Percentiles rank a stretch among this genome's conserved stretches.
phyloP scores from a whole-genome alignment of 92 coral and sea anemone genomes.

The Ricordea florida region DNA sequence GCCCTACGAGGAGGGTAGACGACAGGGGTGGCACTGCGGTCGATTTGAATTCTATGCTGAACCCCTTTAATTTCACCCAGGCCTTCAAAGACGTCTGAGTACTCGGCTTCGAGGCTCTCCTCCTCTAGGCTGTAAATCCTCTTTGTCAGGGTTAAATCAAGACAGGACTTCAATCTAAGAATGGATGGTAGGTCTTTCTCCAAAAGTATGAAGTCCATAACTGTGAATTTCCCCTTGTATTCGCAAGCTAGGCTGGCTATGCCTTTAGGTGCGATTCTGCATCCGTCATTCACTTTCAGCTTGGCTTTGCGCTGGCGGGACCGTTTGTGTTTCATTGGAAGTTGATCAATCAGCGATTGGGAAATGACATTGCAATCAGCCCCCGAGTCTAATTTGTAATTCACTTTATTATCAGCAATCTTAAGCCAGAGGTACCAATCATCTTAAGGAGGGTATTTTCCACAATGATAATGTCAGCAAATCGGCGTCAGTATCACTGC shows the following conservation, averaged over 20 bases:
- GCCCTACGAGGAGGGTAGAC: too few species aligned
- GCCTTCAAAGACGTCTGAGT: too few species aligned
- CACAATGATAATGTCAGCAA: too few species aligned
- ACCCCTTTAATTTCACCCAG: too few species aligned
- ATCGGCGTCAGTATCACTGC: too few species aligned
- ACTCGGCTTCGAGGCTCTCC: too few species aligned
- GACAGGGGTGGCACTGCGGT: background rate
- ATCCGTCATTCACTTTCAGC: constrained; percentile 3
- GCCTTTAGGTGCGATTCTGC: background rate
- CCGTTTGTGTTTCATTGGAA: background rate
- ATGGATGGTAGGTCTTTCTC: constrained; percentile 17
- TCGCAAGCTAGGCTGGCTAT: constrained; percentile 17
- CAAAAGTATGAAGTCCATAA: background rate
- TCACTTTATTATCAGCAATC: background rate
- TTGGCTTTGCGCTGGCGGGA: background rate
- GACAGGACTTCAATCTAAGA: constrained; percentile 14
- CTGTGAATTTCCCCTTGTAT: constrained; percentile 5
- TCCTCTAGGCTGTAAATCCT: too few species aligned
- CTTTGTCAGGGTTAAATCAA: background rate
- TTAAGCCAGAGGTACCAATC: constrained; percentile 2
- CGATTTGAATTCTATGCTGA: too few species aligned
- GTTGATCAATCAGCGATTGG: background rate
- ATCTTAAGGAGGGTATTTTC: too few species aligned
- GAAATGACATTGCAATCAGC: too few species aligned
- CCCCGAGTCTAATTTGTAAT: constrained; percentile 15